Conservation (phyloP, 2,113 vertebrate species). For the Stegostoma tigrinum region DNA sequence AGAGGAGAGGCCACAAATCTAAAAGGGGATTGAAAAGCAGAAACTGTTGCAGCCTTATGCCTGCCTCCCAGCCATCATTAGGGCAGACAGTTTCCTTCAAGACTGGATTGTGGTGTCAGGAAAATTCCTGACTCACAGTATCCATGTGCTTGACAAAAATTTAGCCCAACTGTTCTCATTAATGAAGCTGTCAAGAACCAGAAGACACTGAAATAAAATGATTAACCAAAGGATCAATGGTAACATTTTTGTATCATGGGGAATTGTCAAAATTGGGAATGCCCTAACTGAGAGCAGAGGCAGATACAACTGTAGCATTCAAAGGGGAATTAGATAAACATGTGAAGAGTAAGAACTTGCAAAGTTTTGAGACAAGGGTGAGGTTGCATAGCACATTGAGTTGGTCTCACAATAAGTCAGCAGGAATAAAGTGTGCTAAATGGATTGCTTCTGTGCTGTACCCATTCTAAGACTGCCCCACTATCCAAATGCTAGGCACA, state of each 20-base stretch:
- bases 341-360: background rate
- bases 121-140: background rate
- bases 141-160: background rate
- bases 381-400: background rate
- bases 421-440: too few relatives aligned
- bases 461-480: background rate
- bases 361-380: background rate
- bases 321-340: background rate
- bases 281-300: background rate
- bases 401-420: too few relatives aligned
- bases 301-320: background rate
- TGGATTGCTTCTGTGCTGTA: too few relatives aligned
- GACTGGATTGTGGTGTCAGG: background rate
- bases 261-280: background rate
- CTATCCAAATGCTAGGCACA: background rate
- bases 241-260: background rate
- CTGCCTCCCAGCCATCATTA: background rate
- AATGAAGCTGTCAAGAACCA: background rate
- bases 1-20: too few relatives aligned
- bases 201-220: background rate
- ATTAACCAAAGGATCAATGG: background rate
- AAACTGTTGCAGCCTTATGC: background rate
- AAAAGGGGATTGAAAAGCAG: too few relatives aligned
- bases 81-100: background rate
- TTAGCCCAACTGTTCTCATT: background rate